These are phyloP conservation scores for Scelioninae gen. 1 DNA, from an alignment of 2,888 invertebrate species.

Conservation along the genomic window DNA sequence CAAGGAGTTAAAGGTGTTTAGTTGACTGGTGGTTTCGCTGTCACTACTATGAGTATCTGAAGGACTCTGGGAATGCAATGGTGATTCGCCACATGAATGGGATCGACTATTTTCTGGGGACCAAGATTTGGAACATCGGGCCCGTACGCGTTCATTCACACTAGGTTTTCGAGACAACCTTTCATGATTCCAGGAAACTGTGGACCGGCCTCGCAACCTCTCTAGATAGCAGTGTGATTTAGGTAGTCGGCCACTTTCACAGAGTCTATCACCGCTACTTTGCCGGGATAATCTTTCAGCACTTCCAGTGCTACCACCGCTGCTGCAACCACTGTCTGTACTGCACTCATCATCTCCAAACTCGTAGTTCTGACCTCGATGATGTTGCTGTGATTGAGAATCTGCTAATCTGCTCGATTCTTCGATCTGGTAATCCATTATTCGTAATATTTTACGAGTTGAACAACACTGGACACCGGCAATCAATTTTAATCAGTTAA, in stretches of 20 bases:
- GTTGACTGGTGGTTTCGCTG: constrained; percentile 87
- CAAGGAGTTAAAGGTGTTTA: constrained; percentile 85
- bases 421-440: constrained; percentile 75
- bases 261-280: constrained; percentile 77
- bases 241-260: constrained; percentile 72
- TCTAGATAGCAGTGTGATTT: constrained; percentile 75
- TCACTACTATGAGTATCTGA: constrained; percentile 85
- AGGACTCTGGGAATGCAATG: constrained; percentile 78
- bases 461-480: not conserved
- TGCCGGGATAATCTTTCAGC: constrained; percentile 77
- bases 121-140: constrained; percentile 79
- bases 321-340: constrained; percentile 84
- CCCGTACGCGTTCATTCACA: constrained; percentile 72
- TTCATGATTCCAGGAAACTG: constrained; percentile 76
- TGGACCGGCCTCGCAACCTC: constrained; percentile 73
- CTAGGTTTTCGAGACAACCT: constrained; percentile 73
- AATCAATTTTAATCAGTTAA: not conserved
- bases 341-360: constrained; percentile 81
- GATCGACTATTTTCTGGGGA: constrained; percentile 73
- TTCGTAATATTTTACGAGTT: too few relatives aligned
- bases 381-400: constrained; percentile 51
- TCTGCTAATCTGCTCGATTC: constrained; percentile 77
- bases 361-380: constrained; percentile 70
- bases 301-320: constrained; percentile 84
- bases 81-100: constrained; percentile 73